These are phyloP conservation scores for Drosophila bifasciata DNA, from an alignment of 1,140 invertebrate species.

Conservation along the genomic window DNA sequence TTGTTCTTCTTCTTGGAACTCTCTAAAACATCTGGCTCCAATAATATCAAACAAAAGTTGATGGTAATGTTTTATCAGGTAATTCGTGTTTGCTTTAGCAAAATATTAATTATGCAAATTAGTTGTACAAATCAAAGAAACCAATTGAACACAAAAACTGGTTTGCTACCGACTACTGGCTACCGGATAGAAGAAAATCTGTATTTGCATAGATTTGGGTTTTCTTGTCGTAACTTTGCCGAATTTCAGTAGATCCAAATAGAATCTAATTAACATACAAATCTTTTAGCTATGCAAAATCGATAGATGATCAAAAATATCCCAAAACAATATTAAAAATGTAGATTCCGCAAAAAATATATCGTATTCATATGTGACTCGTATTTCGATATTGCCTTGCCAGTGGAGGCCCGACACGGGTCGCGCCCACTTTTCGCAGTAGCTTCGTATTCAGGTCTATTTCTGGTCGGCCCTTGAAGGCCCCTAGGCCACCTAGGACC, in stretches of 20 bases:
- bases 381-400: background rate
- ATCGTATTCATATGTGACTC: constrained; percentile 27
- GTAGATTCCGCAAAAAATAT: background rate
- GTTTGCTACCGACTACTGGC: constrained; percentile 29
- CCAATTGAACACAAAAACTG: constrained; percentile 42
- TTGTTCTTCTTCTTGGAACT: no score
- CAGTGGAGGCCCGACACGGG: constrained; percentile 12
- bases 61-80: constrained; percentile 2
- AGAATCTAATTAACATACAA: background rate
- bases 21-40: no score
- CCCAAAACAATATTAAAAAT: background rate
- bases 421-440: constrained; percentile 18
- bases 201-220: no score
- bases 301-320: background rate
- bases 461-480: background rate
- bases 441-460: background rate
- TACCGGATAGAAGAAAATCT: constrained; percentile 26
- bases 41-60: background rate
- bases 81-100: constrained; percentile 21
- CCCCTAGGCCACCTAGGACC: no score
- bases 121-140: constrained; percentile 43
- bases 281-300: constrained; percentile 2
- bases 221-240: no score
- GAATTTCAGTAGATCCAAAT: no score
- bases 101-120: constrained; percentile 52